These are phyloP conservation scores for Aselliscus stoliczkanus DNA, from an alignment of 2,797 vertebrate genomes.

Conservation along the genomic window DNA sequence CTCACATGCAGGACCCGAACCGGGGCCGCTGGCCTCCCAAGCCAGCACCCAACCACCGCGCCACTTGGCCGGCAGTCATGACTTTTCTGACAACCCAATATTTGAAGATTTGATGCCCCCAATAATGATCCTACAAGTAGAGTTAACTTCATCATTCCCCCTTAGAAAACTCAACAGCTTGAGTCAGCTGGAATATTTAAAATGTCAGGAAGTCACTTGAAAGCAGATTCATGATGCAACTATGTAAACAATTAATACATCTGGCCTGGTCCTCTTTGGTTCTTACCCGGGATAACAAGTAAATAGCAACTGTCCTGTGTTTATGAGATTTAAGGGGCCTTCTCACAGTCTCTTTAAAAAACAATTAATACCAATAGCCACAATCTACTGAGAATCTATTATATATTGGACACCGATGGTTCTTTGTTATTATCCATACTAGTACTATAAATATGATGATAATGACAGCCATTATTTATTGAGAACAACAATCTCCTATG, in stretches of 20 bases:
- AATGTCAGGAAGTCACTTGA: conserved; percentile 54
- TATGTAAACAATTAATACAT: conserved; percentile 50
- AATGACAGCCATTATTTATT: not conserved
- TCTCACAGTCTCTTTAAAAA: not conserved
- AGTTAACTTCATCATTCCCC: not conserved
- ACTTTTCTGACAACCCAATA: too few species aligned
- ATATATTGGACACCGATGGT: not conserved
- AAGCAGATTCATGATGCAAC: conserved; percentile 53
- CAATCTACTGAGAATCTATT: not conserved
- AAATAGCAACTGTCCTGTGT: not conserved
- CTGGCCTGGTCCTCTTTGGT: not conserved
- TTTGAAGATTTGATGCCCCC: not conserved
- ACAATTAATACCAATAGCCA: not conserved
- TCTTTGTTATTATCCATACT: not conserved
- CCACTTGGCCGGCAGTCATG: too few species aligned
- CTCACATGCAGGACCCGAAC: too few species aligned
- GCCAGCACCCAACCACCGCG: too few species aligned
- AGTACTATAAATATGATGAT: not conserved
- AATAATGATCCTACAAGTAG: not conserved
- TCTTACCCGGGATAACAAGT: not conserved
- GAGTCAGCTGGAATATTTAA: conserved; percentile 58
- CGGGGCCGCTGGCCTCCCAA: too few species aligned
- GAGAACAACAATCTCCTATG: not conserved
- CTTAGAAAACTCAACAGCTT: conserved; percentile 22
- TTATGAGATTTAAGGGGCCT: not conserved